phyloP scores from a whole-genome alignment of 2,113 vertebrate species.

The Gymnorhina tibicen region DNA sequence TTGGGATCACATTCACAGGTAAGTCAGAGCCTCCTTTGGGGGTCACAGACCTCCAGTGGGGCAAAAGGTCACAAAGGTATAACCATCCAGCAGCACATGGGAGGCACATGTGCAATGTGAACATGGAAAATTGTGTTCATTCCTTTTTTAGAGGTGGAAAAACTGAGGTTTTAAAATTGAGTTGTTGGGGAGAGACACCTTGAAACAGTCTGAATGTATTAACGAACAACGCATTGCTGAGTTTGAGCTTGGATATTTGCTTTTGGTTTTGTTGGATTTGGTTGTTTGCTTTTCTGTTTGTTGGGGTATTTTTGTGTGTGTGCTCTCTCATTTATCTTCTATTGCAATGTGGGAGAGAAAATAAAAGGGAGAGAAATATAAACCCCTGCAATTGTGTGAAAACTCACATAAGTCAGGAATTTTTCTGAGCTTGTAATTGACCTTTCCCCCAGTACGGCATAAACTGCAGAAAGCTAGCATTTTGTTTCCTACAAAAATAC shows the following conservation, averaged over 20 bases:
- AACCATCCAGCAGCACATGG: background rate
- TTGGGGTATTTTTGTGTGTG: background rate
- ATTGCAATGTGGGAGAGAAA: background rate
- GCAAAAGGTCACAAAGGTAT: background rate
- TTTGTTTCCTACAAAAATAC: background rate
- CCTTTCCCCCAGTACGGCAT: background rate
- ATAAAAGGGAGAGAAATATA: background rate
- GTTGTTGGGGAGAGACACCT: background rate
- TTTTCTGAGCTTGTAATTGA: background rate
- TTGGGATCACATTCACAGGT: conserved; percentile 9
- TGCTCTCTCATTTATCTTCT: background rate
- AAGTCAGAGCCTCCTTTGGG: background rate
- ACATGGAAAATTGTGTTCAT: background rate
- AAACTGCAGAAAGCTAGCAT: background rate
- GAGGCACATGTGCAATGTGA: background rate
- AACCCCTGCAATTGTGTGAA: background rate
- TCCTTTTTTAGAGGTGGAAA: background rate
- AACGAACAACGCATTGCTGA: background rate
- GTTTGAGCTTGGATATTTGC: background rate
- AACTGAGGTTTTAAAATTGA: background rate
- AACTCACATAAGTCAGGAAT: background rate
- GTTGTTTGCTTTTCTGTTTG: background rate
- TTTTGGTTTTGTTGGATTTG: background rate
- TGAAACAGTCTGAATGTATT: background rate
- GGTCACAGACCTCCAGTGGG: background rate